Conservation (phyloP, 2,888 invertebrate species). For the Scrobipalpa atriplicella region DNA sequence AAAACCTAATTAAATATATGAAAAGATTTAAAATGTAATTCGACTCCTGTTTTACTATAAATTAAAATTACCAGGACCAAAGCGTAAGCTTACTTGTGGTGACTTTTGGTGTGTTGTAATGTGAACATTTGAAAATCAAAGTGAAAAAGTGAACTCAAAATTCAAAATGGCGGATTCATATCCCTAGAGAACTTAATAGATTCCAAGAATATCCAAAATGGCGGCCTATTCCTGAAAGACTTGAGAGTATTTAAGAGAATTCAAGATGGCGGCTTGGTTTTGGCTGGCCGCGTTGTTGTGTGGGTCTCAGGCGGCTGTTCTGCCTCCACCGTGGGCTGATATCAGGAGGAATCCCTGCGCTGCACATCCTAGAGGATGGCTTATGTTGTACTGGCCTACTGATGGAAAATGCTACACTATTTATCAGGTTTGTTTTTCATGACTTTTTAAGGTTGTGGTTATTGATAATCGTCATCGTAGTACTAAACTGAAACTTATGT, state of each 20-base stretch:
- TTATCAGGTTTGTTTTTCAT: slow-evolving; percentile 83
- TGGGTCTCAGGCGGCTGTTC: slow-evolving; percentile 84
- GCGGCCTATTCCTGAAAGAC: not conserved
- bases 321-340: slow-evolving; percentile 94
- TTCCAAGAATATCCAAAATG: not conserved
- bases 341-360: slow-evolving; percentile 92
- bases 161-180: slow-evolving; percentile 4
- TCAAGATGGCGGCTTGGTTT: slow-evolving; percentile 64
- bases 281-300: slow-evolving; percentile 68
- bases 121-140: not conserved
- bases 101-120: not conserved
- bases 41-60: not conserved
- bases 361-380: slow-evolving; percentile 91
- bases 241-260: too few species aligned
- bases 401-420: slow-evolving; percentile 94
- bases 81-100: not conserved
- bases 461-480: too few species aligned
- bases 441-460: too few species aligned
- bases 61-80: not conserved
- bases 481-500: too few species aligned
- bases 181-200: not conserved
- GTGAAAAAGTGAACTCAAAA: not conserved
- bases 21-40: not conserved
- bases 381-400: slow-evolving; percentile 91
- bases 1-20: not conserved